Conservation (phyloP, 2,888 invertebrate species). For the Augiades crinisus region DNA sequence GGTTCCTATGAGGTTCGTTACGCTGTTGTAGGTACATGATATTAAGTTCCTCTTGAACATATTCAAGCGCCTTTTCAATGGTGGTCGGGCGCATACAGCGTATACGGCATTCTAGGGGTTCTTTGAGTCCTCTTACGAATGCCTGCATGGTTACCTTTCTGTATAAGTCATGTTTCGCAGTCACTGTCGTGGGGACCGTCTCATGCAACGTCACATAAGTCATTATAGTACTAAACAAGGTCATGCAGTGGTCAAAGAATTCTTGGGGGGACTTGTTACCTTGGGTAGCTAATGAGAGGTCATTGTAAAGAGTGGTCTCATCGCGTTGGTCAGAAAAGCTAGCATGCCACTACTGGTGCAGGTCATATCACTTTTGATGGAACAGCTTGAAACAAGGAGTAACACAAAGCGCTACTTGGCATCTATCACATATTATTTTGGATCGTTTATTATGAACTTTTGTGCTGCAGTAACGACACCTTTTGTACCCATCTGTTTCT, state of each 20-base stretch:
- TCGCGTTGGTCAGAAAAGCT: no score
- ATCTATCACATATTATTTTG: not conserved
- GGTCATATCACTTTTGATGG: constrained; percentile 6
- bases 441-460: not conserved
- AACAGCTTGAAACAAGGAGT: constrained; percentile 14
- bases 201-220: not conserved
- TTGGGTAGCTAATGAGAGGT: constrained; percentile 3
- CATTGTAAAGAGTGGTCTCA: no score
- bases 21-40: not conserved
- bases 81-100: no score
- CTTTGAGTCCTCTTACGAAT: no score
- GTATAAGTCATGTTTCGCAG: constrained; percentile 1
- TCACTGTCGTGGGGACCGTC: constrained; percentile 4
- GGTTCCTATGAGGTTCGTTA: no score
- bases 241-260: constrained; percentile 10
- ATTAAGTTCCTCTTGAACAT: not conserved
- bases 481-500: not conserved
- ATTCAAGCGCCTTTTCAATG: no score
- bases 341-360: not conserved
- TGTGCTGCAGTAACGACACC: not conserved
- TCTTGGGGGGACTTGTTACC: constrained; percentile 14
- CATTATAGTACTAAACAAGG: constrained; percentile 21
- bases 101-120: no score
- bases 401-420: not conserved
- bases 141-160: no score